Conservation (phyloP, 2,113 vertebrate genomes). For the Microtus oregoni region DNA sequence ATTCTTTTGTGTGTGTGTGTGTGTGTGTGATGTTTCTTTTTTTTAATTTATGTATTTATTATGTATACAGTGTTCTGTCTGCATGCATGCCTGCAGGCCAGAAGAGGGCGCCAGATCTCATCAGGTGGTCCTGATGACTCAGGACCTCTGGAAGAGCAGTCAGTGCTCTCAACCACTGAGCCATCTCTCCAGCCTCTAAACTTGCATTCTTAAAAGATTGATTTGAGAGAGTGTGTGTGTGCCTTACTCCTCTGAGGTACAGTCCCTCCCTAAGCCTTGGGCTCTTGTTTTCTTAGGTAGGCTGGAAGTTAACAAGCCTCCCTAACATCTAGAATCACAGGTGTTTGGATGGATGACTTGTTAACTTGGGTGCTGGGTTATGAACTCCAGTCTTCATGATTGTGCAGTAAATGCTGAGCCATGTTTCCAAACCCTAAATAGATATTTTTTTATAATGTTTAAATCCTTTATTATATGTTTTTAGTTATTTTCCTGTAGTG, state of each 20-base stretch:
- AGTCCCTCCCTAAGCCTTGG: neutral
- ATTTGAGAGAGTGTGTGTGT: neutral
- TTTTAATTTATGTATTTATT: too few species aligned
- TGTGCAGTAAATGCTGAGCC: neutral
- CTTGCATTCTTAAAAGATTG: neutral
- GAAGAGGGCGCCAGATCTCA: too few species aligned
- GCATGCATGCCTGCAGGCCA: too few species aligned
- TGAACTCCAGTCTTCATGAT: neutral
- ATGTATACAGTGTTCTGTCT: too few species aligned
- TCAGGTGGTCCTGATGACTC: too few species aligned
- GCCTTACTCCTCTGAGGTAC: neutral
- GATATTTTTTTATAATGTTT: conserved; percentile 30
- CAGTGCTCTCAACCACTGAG: too few species aligned
- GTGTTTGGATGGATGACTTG: neutral
- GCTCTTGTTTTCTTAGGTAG: neutral
- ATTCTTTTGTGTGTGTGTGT: neutral
- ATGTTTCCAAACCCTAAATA: neutral
- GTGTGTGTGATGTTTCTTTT: too few species aligned
- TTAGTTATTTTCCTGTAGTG: neutral
- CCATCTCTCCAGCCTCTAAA: neutral
- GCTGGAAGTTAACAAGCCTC: neutral
- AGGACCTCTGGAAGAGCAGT: too few species aligned
- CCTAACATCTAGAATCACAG: neutral
- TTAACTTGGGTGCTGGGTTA: neutral
- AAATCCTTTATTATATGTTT: neutral